Evolutionary conservation across 2,888 invertebrate species (phyloP), one percentile per base, ranked within the genome.

Genomic region (Nephrocerus scutellatus): DNA sequence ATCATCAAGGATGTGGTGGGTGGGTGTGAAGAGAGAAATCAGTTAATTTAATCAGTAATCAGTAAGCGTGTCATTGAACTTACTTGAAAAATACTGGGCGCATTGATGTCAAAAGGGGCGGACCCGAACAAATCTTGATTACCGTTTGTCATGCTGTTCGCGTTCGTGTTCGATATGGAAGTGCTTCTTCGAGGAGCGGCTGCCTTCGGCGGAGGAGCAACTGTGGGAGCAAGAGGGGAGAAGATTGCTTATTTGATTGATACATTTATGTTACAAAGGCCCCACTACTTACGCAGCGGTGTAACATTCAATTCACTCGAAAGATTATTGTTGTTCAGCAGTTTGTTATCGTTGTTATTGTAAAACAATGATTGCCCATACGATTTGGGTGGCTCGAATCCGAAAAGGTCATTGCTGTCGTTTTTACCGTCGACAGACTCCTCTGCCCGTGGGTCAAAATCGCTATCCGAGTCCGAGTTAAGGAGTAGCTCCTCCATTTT

Each of bases 161-260:
- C 58, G 31, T 54, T 62, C 13, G 48, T 48, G 36, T 43, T 59
- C 26, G 55, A 47, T 23, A 52, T 50, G 39, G 62, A 54, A 28
- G 51, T 60, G 37, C 47, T 56, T 52, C 63, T 72, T 59, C 61
- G 74, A 43, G 77, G 75, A 51, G 77, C 77, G 16, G 77, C 75
- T 6, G 82, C 77, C 66, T 87, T 88, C 41, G 91, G 90, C 42
- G 91, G 91, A 46, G 91, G 90, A 30, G 88, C 87, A 77, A 91
- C 91, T 91, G 66, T n/a, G n/a, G n/a, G n/a, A n/a, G n/a, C 7
- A 74, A 72, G 51, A 43, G 44, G 14, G 41, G 30, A 32, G 36
- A 29, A 26, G 31, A 22, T 32, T 36, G 24, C 13, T 2, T 16
- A 43, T 34, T 20, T n/a, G n/a, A n/a, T n/a, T n/a, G n/a, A n/a